Base-by-base conservation (phyloP, 2,888 invertebrate species). In the Desoria tigrina region DNA sequence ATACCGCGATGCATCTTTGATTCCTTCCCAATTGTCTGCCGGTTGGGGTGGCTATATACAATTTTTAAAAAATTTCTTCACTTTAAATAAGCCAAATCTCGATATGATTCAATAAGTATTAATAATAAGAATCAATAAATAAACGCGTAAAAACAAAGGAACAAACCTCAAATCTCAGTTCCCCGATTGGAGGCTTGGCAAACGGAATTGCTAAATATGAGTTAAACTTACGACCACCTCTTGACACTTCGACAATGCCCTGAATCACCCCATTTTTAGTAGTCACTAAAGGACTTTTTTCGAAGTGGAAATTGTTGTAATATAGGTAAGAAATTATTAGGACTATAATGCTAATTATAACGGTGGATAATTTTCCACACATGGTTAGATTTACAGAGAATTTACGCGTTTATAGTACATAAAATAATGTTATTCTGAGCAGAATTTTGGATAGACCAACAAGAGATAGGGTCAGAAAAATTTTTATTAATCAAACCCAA, bases 221-320 rank as follows among this genome's bases (percentile, higher is more conserved):
- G 37, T 58, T 45, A 59, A 42, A 66, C 27, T 60, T 26, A 24
- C 56, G 45, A 1, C 69, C 72, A 56, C 65, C 69, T 56, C 72
- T 42, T 7, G 72, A 72, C 16, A 61, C 24, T 7, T 67, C 63
- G 1, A 66, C 59, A 18, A 72, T 32, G 39, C 72, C 72, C 56
- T 69, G 53, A 4, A 72, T 32, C 26, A 53, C 58, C 23, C 72
- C 72, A 42, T 65, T 37, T 23, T 39, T 45, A 6, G 65, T 67
- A 14, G 59, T 42, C 14, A 72, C 69, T 28, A 72, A 50, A 14
- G 72, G 72, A 9, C 61, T 62, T 24, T 16, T 6, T n/a, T 16
- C 50, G 21, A 58, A 61, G 3, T 59, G 67, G 21, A 18, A 45
- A 51, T 60, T 16, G 11, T 49, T 60, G 57, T 67, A 45, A 16